Percentiles rank a stretch among this genome's conserved stretches.
Evolutionary conservation across 2,797 vertebrate species (phyloP).

Genomic region (Columba guinea): DNA sequence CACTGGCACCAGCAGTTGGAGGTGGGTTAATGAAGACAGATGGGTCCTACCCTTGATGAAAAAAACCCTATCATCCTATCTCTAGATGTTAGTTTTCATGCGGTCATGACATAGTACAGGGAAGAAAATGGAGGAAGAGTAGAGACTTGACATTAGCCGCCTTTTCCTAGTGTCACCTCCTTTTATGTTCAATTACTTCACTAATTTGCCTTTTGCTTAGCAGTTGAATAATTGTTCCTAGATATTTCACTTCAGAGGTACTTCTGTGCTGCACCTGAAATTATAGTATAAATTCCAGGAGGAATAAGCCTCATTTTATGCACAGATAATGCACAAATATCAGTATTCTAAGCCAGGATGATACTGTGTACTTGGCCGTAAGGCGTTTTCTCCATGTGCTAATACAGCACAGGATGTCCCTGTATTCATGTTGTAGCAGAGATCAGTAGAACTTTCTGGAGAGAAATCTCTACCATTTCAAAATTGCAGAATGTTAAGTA

Average conservation of each 20-base stretch:
- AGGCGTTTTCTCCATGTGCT: background rate
- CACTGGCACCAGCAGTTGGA: background rate
- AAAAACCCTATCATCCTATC: fast-evolving
- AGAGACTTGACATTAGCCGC: background rate
- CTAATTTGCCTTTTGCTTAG: background rate
- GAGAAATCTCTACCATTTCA: background rate
- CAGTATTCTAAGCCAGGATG: background rate
- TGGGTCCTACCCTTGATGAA: background rate
- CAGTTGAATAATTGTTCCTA: background rate
- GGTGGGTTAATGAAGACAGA: background rate
- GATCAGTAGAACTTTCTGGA: background rate
- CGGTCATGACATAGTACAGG: background rate
- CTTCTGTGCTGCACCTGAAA: background rate
- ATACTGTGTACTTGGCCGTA: background rate
- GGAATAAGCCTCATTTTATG: background rate
- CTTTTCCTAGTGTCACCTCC: background rate
- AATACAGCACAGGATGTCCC: background rate
- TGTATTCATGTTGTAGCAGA: background rate
- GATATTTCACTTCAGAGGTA: background rate
- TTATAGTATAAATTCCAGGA: background rate
- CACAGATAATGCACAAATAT: background rate
- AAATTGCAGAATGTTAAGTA: background rate
- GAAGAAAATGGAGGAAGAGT: background rate
- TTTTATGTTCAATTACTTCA: background rate
- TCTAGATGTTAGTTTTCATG: background rate